Percentiles rank a stretch among this genome's conserved stretches.
These are phyloP conservation scores for Ptychadena robeensis DNA, from an alignment of 2,797 vertebrate species.

Conservation along the genomic window DNA sequence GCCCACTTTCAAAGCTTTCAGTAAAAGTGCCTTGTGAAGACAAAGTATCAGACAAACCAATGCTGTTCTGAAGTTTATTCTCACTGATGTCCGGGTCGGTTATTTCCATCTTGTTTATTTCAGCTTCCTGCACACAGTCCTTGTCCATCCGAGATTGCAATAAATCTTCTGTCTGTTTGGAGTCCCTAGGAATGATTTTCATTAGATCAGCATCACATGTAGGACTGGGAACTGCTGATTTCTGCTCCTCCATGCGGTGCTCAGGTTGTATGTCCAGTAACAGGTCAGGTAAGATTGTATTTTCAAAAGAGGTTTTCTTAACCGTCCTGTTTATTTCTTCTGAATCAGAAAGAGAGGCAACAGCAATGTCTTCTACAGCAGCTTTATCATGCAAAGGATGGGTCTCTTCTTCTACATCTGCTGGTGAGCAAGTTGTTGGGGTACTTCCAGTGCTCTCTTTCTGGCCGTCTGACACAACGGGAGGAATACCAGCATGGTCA, in stretches of 20 bases:
- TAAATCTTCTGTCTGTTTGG: not conserved
- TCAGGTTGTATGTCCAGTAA: constrained; percentile 35
- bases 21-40: not conserved
- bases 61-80: not conserved
- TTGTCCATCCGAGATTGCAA: not conserved
- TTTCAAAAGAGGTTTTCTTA: constrained; percentile 8
- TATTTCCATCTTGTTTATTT: constrained; percentile 55
- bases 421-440: not conserved
- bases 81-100: not conserved
- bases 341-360: not conserved
- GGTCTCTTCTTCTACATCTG: not conserved
- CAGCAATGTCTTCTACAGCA: not conserved
- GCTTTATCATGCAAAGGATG: too few species aligned
- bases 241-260: not conserved
- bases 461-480: not conserved
- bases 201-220: not conserved
- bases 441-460: not conserved
- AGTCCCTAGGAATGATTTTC: not conserved
- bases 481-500: not conserved
- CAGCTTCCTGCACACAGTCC: not conserved
- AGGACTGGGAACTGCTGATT: not conserved
- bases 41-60: not conserved
- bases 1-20: not conserved
- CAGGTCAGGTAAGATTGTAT: constrained; percentile 25
- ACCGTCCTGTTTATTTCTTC: too few species aligned